These are phyloP conservation scores for Hirtodrosophila trivittata DNA, from an alignment of 2,888 invertebrate species.

Conservation along the genomic window DNA sequence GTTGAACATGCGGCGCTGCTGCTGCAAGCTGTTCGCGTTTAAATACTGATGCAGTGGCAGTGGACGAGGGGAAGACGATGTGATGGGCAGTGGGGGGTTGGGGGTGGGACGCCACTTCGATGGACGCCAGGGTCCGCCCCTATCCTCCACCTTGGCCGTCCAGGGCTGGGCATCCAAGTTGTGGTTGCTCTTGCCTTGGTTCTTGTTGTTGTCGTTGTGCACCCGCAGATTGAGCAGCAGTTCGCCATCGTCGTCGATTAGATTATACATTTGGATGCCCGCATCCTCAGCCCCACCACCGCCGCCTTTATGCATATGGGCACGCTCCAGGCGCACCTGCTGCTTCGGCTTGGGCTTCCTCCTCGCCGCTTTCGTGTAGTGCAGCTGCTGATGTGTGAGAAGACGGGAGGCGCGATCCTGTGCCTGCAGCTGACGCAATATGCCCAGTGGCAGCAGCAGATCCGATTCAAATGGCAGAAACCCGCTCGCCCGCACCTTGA, in stretches of 20 bases:
- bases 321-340: conserved; percentile 63
- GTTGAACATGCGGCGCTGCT: conserved; percentile 40
- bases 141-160: conserved; percentile 4
- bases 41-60: conserved; percentile 68
- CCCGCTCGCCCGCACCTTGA: conserved; percentile 64
- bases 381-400: neutral
- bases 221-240: conserved; percentile 63
- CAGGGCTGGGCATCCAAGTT: conserved; percentile 15
- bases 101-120: conserved; percentile 66
- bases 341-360: conserved; percentile 33
- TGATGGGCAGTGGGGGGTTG: conserved; percentile 3
- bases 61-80: conserved; percentile 62
- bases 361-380: conserved; percentile 1
- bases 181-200: neutral
- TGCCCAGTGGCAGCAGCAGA: conserved; percentile 57
- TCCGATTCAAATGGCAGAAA: conserved; percentile 70
- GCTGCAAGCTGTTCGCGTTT: conserved; percentile 47
- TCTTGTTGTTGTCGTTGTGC: conserved; percentile 45
- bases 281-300: conserved; percentile 13
- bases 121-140: conserved; percentile 55
- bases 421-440: conserved; percentile 63
- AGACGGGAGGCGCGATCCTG: conserved; percentile 55
- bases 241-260: conserved; percentile 70
- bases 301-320: conserved; percentile 20
- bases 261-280: conserved; percentile 59